A percentile compares a stretch with the other conserved stretches of the same genome.
Evolutionary conservation across 1,140 invertebrate genomes (phyloP).

Genomic region (Babylonia areolata): DNA sequence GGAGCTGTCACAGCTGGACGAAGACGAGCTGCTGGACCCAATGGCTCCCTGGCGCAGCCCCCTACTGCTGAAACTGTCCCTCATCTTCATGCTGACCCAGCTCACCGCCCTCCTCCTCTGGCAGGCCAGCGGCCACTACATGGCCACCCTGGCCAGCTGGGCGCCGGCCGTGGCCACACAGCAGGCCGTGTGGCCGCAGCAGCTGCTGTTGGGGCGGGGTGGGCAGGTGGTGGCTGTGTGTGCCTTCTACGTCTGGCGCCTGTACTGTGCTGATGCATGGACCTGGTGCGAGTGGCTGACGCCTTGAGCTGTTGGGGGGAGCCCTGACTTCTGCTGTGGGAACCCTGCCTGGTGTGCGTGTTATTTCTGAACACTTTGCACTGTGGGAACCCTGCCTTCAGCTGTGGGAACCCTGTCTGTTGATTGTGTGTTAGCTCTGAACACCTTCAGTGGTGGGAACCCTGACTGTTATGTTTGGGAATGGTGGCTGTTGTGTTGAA

Average conservation of each 20-base stretch:
- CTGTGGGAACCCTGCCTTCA: no score
- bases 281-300: slow-evolving; percentile 57
- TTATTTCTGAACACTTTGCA: no score
- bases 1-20: slow-evolving; percentile 28
- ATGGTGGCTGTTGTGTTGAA: no score
- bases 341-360: no score
- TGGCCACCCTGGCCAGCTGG: background rate
- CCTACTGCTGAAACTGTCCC: slow-evolving; percentile 56
- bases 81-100: slow-evolving; percentile 64
- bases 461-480: no score
- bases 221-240: slow-evolving; percentile 53
- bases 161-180: background rate
- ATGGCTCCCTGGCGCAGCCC: slow-evolving; percentile 56
- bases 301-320: background rate
- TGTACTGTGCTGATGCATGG: slow-evolving; percentile 60
- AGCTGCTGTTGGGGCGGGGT: slow-evolving; percentile 54
- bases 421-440: no score
- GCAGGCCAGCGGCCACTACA: slow-evolving; percentile 51
- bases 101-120: slow-evolving; percentile 51
- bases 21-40: slow-evolving; percentile 42
- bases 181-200: slow-evolving; percentile 46
- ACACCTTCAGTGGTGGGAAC: no score
- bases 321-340: no score
- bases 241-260: slow-evolving; percentile 59
- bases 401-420: no score